Evolutionary conservation across 2,888 invertebrate genomes (phyloP), one percentile per base, ranked within the genome.

Genomic region (Phragmatobia fuliginosa): DNA sequence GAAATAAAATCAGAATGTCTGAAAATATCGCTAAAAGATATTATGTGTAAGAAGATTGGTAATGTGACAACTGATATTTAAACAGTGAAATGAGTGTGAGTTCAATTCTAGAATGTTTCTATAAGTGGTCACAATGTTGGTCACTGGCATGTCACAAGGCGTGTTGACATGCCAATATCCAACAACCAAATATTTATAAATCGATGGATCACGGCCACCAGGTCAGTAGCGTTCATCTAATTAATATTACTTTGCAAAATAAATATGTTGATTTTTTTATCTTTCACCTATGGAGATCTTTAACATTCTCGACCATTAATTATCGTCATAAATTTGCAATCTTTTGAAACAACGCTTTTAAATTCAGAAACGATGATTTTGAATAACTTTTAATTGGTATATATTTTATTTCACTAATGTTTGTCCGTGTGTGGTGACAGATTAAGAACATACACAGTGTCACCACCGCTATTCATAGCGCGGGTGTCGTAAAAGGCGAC

Each of bases 101-200:
- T 36, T 7, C 33, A 36, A 7, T 36, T 10, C 33, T 10, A 5
- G 18, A 18, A 41, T 6, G 6, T 1, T 18, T 41, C 41, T 41
- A 41, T 21, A 41, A 41, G 25, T n/a, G 25, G 36, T 25, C 25
- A 61, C 14, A 61, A 36, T 21, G n/a, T 49, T 49, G 52, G 25
- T 25, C 25, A 52, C 1, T 25, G 25, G 10, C 49, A 14, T 52
- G 11, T 25, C 52, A 25, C 25, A 56, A 56, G 16, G 5, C 2
- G 16, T 56, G 56, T 56, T 56, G 16, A 28, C 56, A 56, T 16
- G 14, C 16, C 16, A 28, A 28, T 16, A 28, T 56, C 28, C 28
- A 56, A 16, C 28, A 56, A 56, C n/a, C 68, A 68, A 68, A 74
- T 72, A 69, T 78, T 72, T 67, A 68, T 71, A 33, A 32, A 63